phyloP scores from a whole-genome alignment of 2,797 vertebrate species.

The Rhyacichthys aspro region DNA sequence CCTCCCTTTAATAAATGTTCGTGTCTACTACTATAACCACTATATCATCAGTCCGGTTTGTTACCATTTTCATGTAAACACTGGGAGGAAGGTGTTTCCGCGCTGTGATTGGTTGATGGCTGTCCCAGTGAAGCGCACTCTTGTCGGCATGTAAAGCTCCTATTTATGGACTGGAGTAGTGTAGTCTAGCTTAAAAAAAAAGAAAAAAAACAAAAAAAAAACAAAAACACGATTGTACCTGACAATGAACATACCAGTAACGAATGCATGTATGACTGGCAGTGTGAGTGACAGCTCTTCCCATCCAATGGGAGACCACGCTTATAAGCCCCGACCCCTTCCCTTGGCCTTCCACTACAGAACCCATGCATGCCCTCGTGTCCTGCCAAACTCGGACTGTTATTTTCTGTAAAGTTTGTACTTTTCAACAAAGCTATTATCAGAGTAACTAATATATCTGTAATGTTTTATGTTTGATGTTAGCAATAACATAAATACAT shows the following conservation, averaged over 20 bases:
- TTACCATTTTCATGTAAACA: slow-evolving; percentile 49
- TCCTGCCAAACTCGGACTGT: slow-evolving; percentile 74
- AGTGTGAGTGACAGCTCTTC: slow-evolving; percentile 64
- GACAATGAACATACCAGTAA: slow-evolving; percentile 58
- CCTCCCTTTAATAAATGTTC: slow-evolving; percentile 8
- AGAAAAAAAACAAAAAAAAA: too few relatives aligned
- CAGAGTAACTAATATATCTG: slow-evolving; percentile 64
- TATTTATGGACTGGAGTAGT: slow-evolving; percentile 54
- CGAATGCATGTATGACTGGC: slow-evolving; percentile 67
- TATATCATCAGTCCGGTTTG: slow-evolving; percentile 38
- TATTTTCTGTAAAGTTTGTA: slow-evolving; percentile 76
- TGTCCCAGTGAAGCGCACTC: slow-evolving; percentile 41
- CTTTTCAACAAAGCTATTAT: slow-evolving; percentile 64
- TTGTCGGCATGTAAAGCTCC: slow-evolving; percentile 66
- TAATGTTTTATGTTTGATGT: slow-evolving; percentile 73
- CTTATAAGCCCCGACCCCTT: slow-evolving; percentile 23
- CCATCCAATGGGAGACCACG: slow-evolving; percentile 52
- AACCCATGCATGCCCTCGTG: slow-evolving; percentile 74
- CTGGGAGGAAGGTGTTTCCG: slow-evolving; percentile 44
- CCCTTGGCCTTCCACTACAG: slow-evolving; percentile 34
- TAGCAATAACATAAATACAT: slow-evolving; percentile 79
- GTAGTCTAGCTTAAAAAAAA: slow-evolving; percentile 66
- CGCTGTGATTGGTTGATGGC: slow-evolving; percentile 47
- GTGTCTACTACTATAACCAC: slow-evolving; percentile 9
- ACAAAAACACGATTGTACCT: slow-evolving; percentile 61